Base-by-base conservation (phyloP, 2,113 vertebrate genomes). In the Chaetura pelagica region DNA sequence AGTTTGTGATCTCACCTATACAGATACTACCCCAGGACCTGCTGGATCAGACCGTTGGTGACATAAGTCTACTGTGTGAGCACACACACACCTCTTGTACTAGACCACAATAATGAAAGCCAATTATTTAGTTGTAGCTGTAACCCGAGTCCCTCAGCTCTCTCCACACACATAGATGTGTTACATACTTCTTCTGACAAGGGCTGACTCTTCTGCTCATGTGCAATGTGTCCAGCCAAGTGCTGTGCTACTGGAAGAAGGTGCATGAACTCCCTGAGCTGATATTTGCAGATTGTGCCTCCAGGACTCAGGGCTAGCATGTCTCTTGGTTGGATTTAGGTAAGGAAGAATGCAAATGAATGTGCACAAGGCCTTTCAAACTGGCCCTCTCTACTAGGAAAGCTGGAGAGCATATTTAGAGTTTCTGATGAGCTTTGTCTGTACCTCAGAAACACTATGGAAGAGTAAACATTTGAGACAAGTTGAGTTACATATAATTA, bases 341-440 rank as follows among this genome's bases (percentile, higher is more conserved):
- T 22, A 78, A 61, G 26, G 30, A 75, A 62, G 17, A 76, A 69
- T 11, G 30, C 7, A 82, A 92, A 84, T 52, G 2, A 38, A 20
- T 32, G 34, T 57, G 44, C 40, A 69, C 34, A n/a, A 59, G 78
- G 27, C 21, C 14, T 34, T 78, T 78, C n/a, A 82, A 57, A 77
- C 19, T 3, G 0, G 4, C 3, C 9, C 3, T 61, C 11, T 57
- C 6, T 6, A 26, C 10, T 21, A 34, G 30, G 30, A 48, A 58
- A 6, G 38, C 35, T 52, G 22, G 11, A 79, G 15, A 85, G 52
- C 18, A 34, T 35, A 48, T 27, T 72, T 12, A 84, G 11, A 27
- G 38, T 66, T 87, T 81, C 12, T 38, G 35, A 40, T 54, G 15
- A n/a, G 4, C 23, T 79, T 90, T 54, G 10, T 19, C 34, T 48